These are phyloP conservation scores for Myopa testacea DNA, from an alignment of 2,888 invertebrate species.

Conservation along the genomic window DNA sequence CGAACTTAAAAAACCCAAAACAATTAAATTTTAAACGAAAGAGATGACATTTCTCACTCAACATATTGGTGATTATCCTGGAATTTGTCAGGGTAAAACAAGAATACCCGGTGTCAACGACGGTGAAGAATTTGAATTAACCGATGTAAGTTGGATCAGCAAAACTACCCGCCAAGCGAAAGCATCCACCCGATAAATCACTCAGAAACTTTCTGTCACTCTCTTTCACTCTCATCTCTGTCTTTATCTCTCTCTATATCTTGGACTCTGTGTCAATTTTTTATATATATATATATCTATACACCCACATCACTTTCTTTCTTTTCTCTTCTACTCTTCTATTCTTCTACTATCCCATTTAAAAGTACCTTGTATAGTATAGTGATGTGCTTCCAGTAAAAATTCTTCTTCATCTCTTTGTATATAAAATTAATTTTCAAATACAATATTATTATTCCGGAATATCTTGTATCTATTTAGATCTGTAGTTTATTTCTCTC, in stretches of 20 bases:
- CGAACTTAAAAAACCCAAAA: constrained; percentile 32
- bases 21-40: constrained; percentile 64
- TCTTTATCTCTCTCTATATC: constrained; percentile 41
- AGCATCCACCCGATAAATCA: constrained; percentile 8
- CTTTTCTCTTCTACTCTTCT: constrained; percentile 26
- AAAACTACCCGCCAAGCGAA: constrained; percentile 41
- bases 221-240: constrained; percentile 38
- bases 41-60: constrained; percentile 85
- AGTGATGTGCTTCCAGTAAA: constrained; percentile 1
- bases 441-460: constrained; percentile 62
- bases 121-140: constrained; percentile 86
- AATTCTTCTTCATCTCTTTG: constrained; percentile 48
- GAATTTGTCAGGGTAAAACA: constrained; percentile 94
- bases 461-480: constrained; percentile 55
- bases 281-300: not conserved
- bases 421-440: constrained; percentile 65
- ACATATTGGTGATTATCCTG: constrained; percentile 88
- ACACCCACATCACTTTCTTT: constrained; percentile 37
- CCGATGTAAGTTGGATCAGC: constrained; percentile 80
- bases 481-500: constrained; percentile 17
- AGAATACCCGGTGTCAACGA: constrained; percentile 96
- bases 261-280: constrained; percentile 41
- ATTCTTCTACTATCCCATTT: no score
- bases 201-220: constrained; percentile 33
- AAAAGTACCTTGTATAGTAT: not conserved